Evolutionary conservation across 1,140 invertebrate genomes (phyloP).

Genomic region (Scaptomyza graminum): DNA sequence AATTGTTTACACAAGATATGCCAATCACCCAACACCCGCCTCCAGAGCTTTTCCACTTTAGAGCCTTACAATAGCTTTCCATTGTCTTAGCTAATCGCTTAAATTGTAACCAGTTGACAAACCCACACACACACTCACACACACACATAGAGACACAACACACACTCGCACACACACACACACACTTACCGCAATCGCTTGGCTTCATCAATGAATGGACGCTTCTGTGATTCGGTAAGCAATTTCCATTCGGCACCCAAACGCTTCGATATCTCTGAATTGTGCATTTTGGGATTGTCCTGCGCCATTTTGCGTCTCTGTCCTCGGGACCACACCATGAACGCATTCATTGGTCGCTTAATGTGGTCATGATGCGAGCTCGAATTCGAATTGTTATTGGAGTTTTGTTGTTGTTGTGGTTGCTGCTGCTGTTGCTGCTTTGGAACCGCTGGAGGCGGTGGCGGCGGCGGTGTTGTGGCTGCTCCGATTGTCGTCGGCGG

Average conservation of each 20-base stretch:
- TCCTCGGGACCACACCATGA: conserved; percentile 96
- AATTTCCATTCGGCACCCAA: conserved; percentile 96
- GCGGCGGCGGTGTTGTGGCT: conserved; percentile 40
- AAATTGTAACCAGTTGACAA: conserved; percentile 71
- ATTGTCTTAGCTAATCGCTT: conserved; percentile 82
- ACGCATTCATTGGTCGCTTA: conserved; percentile 96
- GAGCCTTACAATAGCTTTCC: conserved; percentile 65
- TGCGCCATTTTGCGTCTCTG: conserved; percentile 97
- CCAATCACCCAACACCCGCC: conserved; percentile 23
- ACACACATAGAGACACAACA: conserved; percentile 7
- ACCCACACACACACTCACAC: conserved; percentile 26
- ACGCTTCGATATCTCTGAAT: conserved; percentile 96
- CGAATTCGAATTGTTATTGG: conserved; percentile 23
- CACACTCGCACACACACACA: conserved; percentile 6
- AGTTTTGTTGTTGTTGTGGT: conserved; percentile 26
- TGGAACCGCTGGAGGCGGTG: conserved; percentile 34
- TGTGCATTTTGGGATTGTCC: conserved; percentile 99
- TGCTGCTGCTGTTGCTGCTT: conserved; percentile 56
- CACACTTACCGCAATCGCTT: conserved; percentile 93
- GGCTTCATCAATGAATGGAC: conserved; percentile 98
- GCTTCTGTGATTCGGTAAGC: conserved; percentile 93
- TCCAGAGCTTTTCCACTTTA: conserved; percentile 21
- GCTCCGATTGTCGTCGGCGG: conserved; percentile 48
- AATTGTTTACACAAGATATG: conserved; percentile 76
- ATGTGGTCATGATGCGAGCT: conserved; percentile 88